Base-by-base conservation (phyloP, 2,888 invertebrate genomes). In the Abscondita cerata region DNA sequence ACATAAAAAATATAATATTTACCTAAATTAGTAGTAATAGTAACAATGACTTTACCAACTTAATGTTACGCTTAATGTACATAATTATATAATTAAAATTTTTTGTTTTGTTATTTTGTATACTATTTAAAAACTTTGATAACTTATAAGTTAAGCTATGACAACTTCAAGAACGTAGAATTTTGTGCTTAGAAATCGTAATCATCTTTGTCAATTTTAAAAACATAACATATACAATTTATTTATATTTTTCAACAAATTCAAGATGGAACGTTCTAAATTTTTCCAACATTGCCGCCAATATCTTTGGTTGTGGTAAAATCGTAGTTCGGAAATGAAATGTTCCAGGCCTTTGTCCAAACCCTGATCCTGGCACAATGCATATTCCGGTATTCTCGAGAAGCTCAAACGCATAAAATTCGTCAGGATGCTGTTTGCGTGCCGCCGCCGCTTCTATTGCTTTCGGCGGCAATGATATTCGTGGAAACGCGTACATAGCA, bases 401-500 rank as follows among this genome's bases (percentile, higher is more conserved):
- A 62, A 99, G 83, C 68, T 90, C 86, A 81, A 93, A 95, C 19
- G 96, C 96, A 82, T 98, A 99, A 82, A 94, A 96, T 0, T 88
- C 90, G 81, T 99, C 98, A 0, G 98, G 90, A 40, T 85, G 81
- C 81, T 90, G 85, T 18, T 89, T 87, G 38, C 84, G 85, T 25
- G 85, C 83, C 81, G 91, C 87, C 1, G 99, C 99, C 15, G 90
- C 92, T 69, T 87, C 88, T 36, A 96, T 83, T 0, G 96, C 98
- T 77, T 91, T 92, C 47, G 85, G 81, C 1, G 98, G 95, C 55
- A 99, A 76, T 44, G 85, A 83, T 59, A 99, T 83, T 74, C 87
- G 85, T 0, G 99, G 99, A 81, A 99, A 99, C 62, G 96, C 96
- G 81, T 99, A 99, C 99, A 99, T 98, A 3, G 99, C 97, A 12